phyloP scores from a whole-genome alignment of 2,113 vertebrate species.

The Centropus unirufus region DNA sequence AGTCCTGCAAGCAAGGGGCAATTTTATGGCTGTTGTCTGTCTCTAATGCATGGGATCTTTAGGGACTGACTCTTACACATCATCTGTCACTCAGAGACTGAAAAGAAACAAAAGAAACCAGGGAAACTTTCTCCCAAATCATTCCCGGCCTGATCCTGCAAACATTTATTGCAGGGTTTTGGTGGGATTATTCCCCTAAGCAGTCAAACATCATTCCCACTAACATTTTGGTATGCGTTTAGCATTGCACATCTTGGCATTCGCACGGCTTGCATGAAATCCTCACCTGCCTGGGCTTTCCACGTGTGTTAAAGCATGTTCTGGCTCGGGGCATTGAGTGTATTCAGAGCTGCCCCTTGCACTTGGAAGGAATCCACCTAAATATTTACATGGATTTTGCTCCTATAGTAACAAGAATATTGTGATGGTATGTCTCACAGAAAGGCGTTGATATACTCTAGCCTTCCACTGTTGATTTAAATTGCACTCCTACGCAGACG shows the following conservation, averaged over 20 bases:
- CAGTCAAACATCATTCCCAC: neutral
- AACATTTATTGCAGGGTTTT: neutral
- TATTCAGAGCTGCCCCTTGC: constrained; percentile 21
- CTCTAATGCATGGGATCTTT: neutral
- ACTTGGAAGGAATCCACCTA: constrained; percentile 6
- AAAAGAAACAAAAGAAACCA: constrained; percentile 40
- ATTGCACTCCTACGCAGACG: fast-evolving
- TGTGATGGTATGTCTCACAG: neutral
- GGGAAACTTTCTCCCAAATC: constrained; percentile 27
- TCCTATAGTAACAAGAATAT: constrained; percentile 51
- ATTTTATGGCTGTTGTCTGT: neutral
- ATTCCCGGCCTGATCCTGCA: constrained; percentile 18
- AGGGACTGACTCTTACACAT: neutral
- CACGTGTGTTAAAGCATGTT: neutral
- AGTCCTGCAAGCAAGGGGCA: neutral
- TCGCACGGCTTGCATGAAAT: neutral
- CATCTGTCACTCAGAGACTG: neutral
- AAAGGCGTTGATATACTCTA: neutral
- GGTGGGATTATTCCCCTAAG: constrained; percentile 16
- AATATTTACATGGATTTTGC: constrained; percentile 54
- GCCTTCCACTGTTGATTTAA: neutral
- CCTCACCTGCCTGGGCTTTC: neutral
- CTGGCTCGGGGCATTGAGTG: neutral
- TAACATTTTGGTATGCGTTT: neutral
- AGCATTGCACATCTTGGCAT: neutral